phyloP scores from a whole-genome alignment of 2,113 vertebrate genomes.

The Microcebus tavaratra region DNA sequence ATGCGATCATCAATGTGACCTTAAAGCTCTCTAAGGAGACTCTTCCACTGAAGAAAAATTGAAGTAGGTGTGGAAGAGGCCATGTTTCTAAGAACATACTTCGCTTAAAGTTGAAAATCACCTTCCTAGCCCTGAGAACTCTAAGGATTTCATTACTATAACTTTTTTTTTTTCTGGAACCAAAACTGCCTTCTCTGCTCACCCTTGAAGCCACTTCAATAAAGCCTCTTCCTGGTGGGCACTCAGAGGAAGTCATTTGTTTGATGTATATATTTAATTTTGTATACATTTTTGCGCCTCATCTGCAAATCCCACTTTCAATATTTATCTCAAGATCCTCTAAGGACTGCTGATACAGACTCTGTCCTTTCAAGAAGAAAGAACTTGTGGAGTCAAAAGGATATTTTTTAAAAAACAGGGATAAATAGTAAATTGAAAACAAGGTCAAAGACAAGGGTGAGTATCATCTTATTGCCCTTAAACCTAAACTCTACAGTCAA shows the following conservation, averaged over 20 bases:
- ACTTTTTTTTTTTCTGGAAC: not conserved
- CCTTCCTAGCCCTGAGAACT: not conserved
- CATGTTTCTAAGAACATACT: not conserved
- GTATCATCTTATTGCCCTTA: not conserved
- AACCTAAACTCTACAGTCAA: slow-evolving; percentile 40
- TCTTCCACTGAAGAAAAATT: slow-evolving; percentile 37
- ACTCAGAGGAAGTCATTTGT: slow-evolving; percentile 72
- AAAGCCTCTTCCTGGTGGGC: slow-evolving; percentile 64
- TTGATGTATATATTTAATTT: slow-evolving; percentile 81
- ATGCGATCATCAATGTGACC: not conserved
- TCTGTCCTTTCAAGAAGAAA: slow-evolving; percentile 45
- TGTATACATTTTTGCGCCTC: slow-evolving; percentile 59
- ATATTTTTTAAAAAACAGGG: not conserved
- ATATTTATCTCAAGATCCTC: slow-evolving; percentile 69
- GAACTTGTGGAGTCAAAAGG: not conserved
- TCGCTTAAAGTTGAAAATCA: slow-evolving; percentile 40
- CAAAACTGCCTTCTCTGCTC: slow-evolving; percentile 56
- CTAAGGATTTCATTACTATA: slow-evolving; percentile 41
- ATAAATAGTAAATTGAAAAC: slow-evolving; percentile 49
- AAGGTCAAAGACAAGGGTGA: slow-evolving; percentile 31
- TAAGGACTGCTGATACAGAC: slow-evolving; percentile 10
- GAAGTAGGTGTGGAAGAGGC: not conserved
- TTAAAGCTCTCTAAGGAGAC: not conserved
- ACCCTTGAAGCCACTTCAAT: slow-evolving; percentile 67
- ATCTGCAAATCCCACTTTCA: slow-evolving; percentile 68